phyloP scores from a whole-genome alignment of 2,113 vertebrate species.

The Hepsetus odoe region DNA sequence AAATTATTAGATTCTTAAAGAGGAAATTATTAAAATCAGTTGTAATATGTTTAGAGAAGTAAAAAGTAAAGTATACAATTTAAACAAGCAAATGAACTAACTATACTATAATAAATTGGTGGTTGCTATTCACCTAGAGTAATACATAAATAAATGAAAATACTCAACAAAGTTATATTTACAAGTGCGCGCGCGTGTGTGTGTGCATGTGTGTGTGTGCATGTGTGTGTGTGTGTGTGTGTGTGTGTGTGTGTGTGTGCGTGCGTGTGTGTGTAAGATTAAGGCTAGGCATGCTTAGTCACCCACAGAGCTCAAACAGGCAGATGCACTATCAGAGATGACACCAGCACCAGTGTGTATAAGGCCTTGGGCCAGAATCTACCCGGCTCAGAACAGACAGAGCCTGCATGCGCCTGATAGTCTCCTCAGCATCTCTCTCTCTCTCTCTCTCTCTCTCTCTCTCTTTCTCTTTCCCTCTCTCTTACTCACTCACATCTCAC shows the following conservation, averaged over 20 bases:
- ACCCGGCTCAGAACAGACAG: conserved; percentile 31
- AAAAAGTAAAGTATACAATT: no score
- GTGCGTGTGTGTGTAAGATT: conserved; percentile 3
- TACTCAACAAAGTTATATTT: background rate
- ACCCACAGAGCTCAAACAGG: conserved; percentile 39
- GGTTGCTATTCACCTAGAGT: no score
- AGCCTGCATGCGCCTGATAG: conserved; percentile 39
- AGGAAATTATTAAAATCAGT: no score
- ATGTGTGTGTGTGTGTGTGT: background rate
- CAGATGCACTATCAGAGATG: conserved; percentile 41
- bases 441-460: background rate
- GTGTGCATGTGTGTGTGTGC: background rate
- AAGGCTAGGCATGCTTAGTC: conserved; percentile 24
- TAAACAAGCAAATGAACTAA: no score
- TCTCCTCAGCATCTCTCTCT: conserved; percentile 22
- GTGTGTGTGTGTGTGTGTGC: background rate
- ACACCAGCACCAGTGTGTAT: conserved; percentile 27
- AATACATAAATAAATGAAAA: background rate
- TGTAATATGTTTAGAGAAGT: no score
- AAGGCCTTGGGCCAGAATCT: conserved; percentile 44
- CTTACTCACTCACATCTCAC: background rate
- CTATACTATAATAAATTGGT: no score
- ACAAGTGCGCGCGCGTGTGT: no score
- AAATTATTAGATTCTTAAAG: no score
- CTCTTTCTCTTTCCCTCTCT: background rate